Evolutionary conservation across 2,888 invertebrate species (phyloP), one percentile per base, ranked within the genome.

Genomic region (Cosmorhoe ocellata): DNA sequence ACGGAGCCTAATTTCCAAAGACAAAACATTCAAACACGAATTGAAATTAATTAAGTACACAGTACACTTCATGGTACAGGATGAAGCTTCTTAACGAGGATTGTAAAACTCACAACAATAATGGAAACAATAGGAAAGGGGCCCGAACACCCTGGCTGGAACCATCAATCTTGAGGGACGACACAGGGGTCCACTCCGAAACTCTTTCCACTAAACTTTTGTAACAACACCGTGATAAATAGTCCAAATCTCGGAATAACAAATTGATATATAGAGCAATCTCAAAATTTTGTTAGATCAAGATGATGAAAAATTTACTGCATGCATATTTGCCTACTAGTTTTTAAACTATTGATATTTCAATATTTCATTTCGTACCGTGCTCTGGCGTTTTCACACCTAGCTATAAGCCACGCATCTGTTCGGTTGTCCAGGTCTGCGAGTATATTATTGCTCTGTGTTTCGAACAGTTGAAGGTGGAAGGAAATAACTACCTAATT

Each of bases 141-240:
- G 56, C 63, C 61, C 72, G 51, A 68, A 68, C 73, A 71, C 69
- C 70, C 70, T 76, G 76, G 74, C 74, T 71, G 69, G 67, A 74
- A 68, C 74, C 79, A 85, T 86, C 84, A 84, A 87, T 86, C 84
- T 85, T 79, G 62, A 72, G 70, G 79, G 78, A 76, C 72, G 81
- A 82, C 82, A 76, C 81, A 69, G 79, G 82, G 81, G 80, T 79
- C 80, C 79, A 81, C 79, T 79, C 74, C 65, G 65, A 74, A 81
- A 84, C 83, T 81, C 83, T 83, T 82, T 79, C 73, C 67, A 69
- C 74, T 71, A 75, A 84, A 84, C 75, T 83, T 84, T 83, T 79
- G 77, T 76, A 80, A 79, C 80, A 75, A 72, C 69, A 71, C 65
- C 63, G 77, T 84, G 84, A 86, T 84, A 81, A 84, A 86, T 85